These are phyloP conservation scores for Muschampia plurimacula DNA, from an alignment of 2,888 invertebrate genomes.

Conservation along the genomic window DNA sequence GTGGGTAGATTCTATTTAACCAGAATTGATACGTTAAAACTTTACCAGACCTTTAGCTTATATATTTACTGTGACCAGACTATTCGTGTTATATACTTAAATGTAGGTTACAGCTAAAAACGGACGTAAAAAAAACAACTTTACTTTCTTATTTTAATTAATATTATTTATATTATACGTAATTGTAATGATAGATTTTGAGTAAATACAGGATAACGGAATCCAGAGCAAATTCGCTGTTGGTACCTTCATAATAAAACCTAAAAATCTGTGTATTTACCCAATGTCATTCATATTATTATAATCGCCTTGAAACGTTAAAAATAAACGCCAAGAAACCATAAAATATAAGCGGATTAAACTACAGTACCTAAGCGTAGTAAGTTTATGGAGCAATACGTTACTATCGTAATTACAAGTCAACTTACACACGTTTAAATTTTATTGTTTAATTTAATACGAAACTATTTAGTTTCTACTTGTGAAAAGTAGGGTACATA, in stretches of 20 bases:
- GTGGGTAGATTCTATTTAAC: too few species aligned
- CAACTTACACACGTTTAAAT: neutral
- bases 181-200: too few species aligned
- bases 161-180: too few species aligned
- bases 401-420: neutral
- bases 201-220: too few species aligned
- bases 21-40: too few species aligned
- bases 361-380: neutral
- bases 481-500: neutral
- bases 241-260: neutral
- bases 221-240: too few species aligned
- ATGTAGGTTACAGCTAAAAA: too few species aligned
- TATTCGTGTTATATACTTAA: too few species aligned
- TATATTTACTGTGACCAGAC: too few species aligned
- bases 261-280: neutral
- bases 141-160: too few species aligned
- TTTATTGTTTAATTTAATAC: slow-evolving; percentile 1
- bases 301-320: neutral
- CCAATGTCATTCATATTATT: slow-evolving; percentile 2
- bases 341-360: slow-evolving; percentile 2
- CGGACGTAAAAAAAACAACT: too few species aligned
- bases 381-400: neutral
- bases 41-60: too few species aligned
- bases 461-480: neutral
- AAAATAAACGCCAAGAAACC: neutral